Base-by-base conservation (phyloP, 92 coral and sea anemone species). In the Plumapathes pennacea region DNA sequence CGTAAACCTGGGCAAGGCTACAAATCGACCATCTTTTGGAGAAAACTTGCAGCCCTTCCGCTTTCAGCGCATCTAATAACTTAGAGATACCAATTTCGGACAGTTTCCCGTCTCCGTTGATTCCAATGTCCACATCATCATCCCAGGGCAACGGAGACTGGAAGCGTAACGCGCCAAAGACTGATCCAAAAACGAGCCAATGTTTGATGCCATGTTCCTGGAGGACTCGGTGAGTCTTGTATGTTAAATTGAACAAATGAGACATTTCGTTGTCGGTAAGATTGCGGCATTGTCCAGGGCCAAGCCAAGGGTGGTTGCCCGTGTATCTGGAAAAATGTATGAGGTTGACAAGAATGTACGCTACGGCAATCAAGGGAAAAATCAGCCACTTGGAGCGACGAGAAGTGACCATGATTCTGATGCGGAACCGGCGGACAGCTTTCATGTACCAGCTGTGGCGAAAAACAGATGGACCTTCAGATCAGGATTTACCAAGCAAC, bases 101-200 rank as follows among this genome's bases (percentile, higher is more conserved):
- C 7, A 57, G 12, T 25, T 55, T 61, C 25, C 72, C 72, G 18
- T 65, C 72, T 4, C 87, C 81, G 39, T 69, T 53, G 32, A 81
- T 29, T 17, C 87, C 87, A 3, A 81, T 40, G 39, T 81, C 87
- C 0, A 69, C 65, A 43, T 81, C 87, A 22, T 81, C 51, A 33
- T 81, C 87, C 87, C 87, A 81, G 1, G 76, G 60, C 5, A 81
- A 55, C 9, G 87, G 87, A 26, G 82, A 81, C 19, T 73, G 61
- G 5, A 40, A 54, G 28, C 82, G 76, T 17, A 33, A 54, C 25
- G 87, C 87, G 28, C 87, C 87, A 33, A 76, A 48, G 15, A 81
- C 49, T 12, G 82, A 81, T 0, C 87, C 87, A 29, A 72, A 81
- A 81, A 81, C 60, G 10, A 81, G 55, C 87, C 87, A 81, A 39